Percentiles rank a stretch among this genome's conserved stretches.
phyloP scores from a whole-genome alignment of 2,113 vertebrate genomes.

The Kobus ellipsiprymnus region DNA sequence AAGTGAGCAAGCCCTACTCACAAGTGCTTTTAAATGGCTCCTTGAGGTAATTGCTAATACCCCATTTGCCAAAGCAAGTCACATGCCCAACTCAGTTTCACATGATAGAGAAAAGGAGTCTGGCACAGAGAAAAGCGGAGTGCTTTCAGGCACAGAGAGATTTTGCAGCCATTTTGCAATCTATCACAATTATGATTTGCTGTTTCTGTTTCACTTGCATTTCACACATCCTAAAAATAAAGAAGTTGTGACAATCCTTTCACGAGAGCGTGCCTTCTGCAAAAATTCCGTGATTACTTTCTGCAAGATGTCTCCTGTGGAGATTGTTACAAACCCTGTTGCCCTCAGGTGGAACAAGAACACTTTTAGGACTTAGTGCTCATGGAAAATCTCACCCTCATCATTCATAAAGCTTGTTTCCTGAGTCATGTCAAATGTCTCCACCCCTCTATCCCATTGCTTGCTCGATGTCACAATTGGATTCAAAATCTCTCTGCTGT shows the following conservation, averaged over 20 bases:
- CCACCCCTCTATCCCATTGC: not conserved
- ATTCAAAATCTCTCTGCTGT: not conserved
- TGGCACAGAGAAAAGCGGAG: fast-evolving
- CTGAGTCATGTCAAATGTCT: not conserved
- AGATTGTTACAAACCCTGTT: not conserved
- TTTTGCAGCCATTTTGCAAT: not conserved
- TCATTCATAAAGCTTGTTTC: not conserved
- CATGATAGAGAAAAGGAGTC: not conserved
- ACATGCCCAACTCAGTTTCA: not conserved
- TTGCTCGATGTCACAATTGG: not conserved
- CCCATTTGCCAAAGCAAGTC: not conserved
- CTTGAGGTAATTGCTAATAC: not conserved
- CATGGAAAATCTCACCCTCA: not conserved
- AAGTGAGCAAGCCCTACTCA: not conserved
- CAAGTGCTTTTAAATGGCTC: not conserved
- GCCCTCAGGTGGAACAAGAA: not conserved
- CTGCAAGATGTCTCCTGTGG: not conserved
- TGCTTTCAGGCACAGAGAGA: not conserved
- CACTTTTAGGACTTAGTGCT: not conserved
- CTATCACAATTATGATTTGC: not conserved
- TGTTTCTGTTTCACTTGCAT: not conserved
- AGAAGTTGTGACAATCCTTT: not conserved
- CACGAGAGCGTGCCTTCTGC: not conserved
- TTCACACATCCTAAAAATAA: not conserved
- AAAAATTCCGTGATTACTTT: not conserved